A percentile compares a stretch with the other conserved stretches of the same genome.
Evolutionary conservation across 2,797 vertebrate genomes (phyloP).

Genomic region (Rhinophrynus dorsalis): DNA sequence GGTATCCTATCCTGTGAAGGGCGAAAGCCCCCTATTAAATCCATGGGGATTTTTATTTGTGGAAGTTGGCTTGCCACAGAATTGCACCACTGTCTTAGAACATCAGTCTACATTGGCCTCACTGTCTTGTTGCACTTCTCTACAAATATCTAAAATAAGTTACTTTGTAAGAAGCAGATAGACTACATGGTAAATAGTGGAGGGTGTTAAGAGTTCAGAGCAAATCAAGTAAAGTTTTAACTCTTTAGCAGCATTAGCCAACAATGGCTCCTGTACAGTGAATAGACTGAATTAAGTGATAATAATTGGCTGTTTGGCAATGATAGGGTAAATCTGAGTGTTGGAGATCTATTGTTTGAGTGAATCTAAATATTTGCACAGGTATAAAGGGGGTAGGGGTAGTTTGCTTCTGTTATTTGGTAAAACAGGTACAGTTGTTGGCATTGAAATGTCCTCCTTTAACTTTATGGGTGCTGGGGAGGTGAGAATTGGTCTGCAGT

Average conservation of each 20-base stretch:
- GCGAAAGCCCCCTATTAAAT: no score
- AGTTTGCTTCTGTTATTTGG: background rate
- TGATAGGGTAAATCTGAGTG: background rate
- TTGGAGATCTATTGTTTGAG: background rate
- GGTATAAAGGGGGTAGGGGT: background rate
- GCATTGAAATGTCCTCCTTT: no score
- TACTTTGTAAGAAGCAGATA: background rate
- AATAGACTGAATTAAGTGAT: background rate
- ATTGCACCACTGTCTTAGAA: no score
- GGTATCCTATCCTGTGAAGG: no score
- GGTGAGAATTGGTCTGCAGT: no score
- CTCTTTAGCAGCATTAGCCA: background rate
- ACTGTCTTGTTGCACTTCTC: no score
- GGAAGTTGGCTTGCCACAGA: no score
- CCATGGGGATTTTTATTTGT: no score
- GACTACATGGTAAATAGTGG: background rate
- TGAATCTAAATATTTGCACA: constrained; percentile 10
- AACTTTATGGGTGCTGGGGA: no score
- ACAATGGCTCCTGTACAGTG: background rate
- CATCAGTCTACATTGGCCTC: no score
- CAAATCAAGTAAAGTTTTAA: background rate
- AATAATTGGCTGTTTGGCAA: background rate
- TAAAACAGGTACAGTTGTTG: background rate
- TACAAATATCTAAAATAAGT: no score
- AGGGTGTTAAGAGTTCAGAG: background rate